Percentiles rank a stretch among this genome's conserved stretches.
These are phyloP conservation scores for Pterocles burchelli DNA, from an alignment of 2,113 vertebrate genomes.

Conservation along the genomic window DNA sequence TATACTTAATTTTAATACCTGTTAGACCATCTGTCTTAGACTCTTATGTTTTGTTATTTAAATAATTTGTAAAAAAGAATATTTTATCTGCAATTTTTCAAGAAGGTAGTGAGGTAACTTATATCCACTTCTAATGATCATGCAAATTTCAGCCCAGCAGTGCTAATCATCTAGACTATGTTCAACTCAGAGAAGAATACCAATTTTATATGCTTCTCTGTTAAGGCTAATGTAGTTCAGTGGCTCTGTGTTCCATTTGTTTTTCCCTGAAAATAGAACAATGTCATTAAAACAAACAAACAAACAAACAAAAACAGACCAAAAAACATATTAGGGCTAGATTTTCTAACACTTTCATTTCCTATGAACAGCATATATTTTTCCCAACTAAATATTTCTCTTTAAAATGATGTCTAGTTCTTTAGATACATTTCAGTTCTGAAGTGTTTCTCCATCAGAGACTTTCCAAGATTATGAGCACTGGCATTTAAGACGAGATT, in stretches of 20 bases:
- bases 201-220: not conserved
- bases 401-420: not conserved
- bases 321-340: not conserved
- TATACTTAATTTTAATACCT: not conserved
- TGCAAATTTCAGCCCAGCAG: not conserved
- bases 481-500: not conserved
- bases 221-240: not conserved
- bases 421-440: not conserved
- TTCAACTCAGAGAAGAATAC: not conserved
- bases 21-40: not conserved
- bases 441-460: not conserved
- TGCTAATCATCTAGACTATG: not conserved
- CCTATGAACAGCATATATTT: not conserved
- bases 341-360: not conserved
- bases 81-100: not conserved
- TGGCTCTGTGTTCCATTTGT: not conserved
- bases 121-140: not conserved
- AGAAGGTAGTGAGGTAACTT: not conserved
- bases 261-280: not conserved
- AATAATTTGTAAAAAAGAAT: not conserved
- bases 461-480: not conserved
- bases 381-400: not conserved
- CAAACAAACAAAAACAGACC: not conserved
- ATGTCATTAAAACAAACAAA: not conserved
- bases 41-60: not conserved